A percentile compares a stretch with the other conserved stretches of the same genome.
Evolutionary conservation across 2,797 vertebrate genomes (phyloP).

Genomic region (Dipus sagitta): DNA sequence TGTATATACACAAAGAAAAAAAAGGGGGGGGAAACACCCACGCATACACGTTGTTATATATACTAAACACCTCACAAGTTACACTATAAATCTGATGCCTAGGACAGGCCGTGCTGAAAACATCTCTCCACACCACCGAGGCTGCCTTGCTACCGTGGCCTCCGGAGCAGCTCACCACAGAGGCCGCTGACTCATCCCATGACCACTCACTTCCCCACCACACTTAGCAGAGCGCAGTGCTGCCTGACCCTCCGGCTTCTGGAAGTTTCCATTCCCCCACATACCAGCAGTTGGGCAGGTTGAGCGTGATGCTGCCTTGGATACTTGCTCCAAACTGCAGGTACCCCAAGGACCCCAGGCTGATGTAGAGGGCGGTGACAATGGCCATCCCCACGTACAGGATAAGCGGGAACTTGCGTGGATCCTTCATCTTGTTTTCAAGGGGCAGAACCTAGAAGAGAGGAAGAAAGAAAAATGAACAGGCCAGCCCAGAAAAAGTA

Average conservation of each 20-base stretch:
- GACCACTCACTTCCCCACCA: background rate
- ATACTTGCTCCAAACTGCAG: conserved; percentile 93
- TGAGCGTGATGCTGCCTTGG: conserved; percentile 95
- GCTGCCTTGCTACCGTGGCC: background rate
- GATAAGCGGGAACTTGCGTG: conserved; percentile 91
- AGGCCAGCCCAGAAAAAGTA: background rate
- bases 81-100: background rate
- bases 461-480: background rate
- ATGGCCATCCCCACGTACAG: conserved; percentile 94
- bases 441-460: conserved; percentile 93
- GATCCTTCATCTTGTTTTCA: conserved; percentile 98
- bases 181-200: background rate
- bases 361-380: conserved; percentile 94
- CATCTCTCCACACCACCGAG: background rate
- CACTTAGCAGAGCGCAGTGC: background rate
- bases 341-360: conserved; percentile 94
- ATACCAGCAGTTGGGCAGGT: conserved; percentile 97
- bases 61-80: background rate
- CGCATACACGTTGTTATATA: too few relatives aligned
- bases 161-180: background rate
- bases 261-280: conserved; percentile 58
- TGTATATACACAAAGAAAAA: too few relatives aligned
- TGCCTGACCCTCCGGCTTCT: background rate
- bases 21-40: background rate
- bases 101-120: background rate